Evolutionary conservation across 2,113 vertebrate species (phyloP), one percentile per base, ranked within the genome.

Genomic region (Microcebus jonahi): DNA sequence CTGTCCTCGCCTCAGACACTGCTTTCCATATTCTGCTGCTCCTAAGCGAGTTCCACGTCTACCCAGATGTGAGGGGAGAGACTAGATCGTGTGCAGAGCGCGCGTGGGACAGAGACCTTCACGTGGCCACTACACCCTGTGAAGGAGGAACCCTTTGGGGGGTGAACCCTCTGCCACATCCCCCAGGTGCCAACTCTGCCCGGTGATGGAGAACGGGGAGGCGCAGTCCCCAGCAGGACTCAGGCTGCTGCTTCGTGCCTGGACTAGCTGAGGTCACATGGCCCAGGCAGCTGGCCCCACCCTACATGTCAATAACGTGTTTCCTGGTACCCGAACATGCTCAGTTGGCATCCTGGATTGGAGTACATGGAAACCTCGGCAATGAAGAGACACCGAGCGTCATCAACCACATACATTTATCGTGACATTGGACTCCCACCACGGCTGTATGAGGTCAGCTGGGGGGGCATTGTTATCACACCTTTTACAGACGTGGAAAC

Each of bases 291-390:
- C 31, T 15, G 2, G 48, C 17, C 23, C 31, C 53, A 29, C 1
- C 17, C 53, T 20, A 3, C 9, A 0, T n/a, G 15, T n/a, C 53
- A 13, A 3, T 18, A 7, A 48, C 29, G 21, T 55, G n/a, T 42
- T 53, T 89, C 65, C 45, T 13, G 63, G n/a, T n/a, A 13, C 77
- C 3, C 4, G 11, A 10, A 55, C 42, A 3, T 31, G 36, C 34
- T 85, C 61, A 15, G 21, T 70, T 73, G 50, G n/a, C 20, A 42
- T 50, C 55, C 55, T 80, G 34, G 34, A 67, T 39, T 48, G 34
- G 34, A 36, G n/a, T 20, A 48, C 29, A 6, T 31, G 11, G 67
- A 65, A 45, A 23, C 6, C 13, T 12, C 48, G 14, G 71, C 73
- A 25, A 8, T 68, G 89, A 67, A 75, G n/a, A 39, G 39, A 50